A percentile compares a stretch with the other conserved stretches of the same genome.
Evolutionary conservation across 2,797 vertebrate species (phyloP).

Genomic region (Geotria australis): DNA sequence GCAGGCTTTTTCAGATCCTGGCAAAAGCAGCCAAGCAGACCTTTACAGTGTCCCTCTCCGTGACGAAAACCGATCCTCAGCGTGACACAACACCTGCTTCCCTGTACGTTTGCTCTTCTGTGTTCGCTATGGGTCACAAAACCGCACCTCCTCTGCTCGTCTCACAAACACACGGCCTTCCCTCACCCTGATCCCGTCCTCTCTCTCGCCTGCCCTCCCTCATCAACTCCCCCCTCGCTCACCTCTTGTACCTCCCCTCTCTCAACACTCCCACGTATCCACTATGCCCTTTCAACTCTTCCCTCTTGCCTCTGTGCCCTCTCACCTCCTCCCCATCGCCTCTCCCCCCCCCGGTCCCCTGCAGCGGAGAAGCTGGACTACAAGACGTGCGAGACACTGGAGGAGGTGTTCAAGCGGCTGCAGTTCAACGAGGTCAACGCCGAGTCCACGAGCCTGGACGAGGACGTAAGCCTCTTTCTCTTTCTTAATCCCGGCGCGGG

Average conservation of each 20-base stretch:
- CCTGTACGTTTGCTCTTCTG: too few relatives aligned
- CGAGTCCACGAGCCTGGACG: constrained; percentile 67
- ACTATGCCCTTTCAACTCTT: background rate
- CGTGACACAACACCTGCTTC: too few relatives aligned
- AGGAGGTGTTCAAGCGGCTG: constrained; percentile 67
- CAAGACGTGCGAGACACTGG: constrained; percentile 54
- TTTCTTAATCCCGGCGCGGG: background rate
- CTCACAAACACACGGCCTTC: too few relatives aligned
- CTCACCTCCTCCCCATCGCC: background rate
- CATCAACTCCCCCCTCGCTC: background rate
- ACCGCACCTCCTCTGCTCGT: too few relatives aligned
- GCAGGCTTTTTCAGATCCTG: too few relatives aligned
- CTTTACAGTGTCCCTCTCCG: too few relatives aligned
- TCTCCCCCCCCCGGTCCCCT: background rate
- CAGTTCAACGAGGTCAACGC: constrained; percentile 66
- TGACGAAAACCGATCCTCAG: too few relatives aligned
- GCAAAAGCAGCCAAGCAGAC: too few relatives aligned
- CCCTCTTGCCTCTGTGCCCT: background rate
- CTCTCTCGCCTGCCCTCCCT: too few relatives aligned
- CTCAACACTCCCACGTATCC: too few relatives aligned
- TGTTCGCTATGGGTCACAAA: too few relatives aligned
- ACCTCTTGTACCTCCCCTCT: background rate
- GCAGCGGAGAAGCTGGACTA: constrained; percentile 68
- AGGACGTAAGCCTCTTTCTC: constrained; percentile 33
- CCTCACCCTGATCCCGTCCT: too few relatives aligned